Conservation (phyloP, 2,888 invertebrate genomes). For the Lottia scabra region DNA sequence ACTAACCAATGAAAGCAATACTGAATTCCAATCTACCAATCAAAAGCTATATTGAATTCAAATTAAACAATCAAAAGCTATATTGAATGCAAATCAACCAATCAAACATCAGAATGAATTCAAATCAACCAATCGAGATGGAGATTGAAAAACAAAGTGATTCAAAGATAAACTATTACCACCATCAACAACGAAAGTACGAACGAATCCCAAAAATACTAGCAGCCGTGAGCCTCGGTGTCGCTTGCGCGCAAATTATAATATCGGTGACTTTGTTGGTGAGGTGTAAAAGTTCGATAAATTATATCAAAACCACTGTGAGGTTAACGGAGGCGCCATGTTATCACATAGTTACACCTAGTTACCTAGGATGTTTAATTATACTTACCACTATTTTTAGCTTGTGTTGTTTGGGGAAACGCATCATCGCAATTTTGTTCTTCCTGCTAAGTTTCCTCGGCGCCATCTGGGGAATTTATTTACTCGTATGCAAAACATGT, state of each 20-base stretch:
- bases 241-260: neutral
- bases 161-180: no score
- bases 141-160: no score
- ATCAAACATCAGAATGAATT: no score
- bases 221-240: neutral
- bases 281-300: neutral
- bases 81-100: no score
- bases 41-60: no score
- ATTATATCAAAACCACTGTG: neutral
- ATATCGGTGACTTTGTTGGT: neutral
- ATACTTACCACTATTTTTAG: neutral
- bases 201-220: neutral
- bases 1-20: no score
- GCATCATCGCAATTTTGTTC: neutral
- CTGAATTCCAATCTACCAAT: no score
- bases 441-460: neutral
- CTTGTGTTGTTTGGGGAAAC: neutral
- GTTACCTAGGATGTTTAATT: neutral
- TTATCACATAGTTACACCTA: neutral
- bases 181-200: neutral
- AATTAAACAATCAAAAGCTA: no score
- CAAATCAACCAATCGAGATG: no score
- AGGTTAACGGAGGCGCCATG: neutral
- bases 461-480: neutral
- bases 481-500: neutral